These are phyloP conservation scores for Microtus ochrogaster DNA, from an alignment of 2,113 vertebrate species.

Conservation along the genomic window DNA sequence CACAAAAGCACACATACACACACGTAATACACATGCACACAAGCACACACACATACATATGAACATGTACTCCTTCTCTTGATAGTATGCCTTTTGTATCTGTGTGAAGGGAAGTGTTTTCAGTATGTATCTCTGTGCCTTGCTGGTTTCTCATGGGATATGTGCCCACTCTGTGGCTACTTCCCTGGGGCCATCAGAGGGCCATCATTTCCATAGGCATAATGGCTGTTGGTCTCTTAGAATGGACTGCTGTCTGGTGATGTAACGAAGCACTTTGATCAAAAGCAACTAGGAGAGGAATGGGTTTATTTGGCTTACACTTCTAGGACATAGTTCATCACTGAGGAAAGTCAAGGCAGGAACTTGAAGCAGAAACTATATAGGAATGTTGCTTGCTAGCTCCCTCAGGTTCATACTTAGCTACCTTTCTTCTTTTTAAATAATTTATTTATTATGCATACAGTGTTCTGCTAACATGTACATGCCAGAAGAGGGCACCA, in stretches of 20 bases:
- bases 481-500: too few relatives aligned
- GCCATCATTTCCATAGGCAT: accelerated
- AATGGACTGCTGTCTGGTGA: not conserved
- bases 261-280: not conserved
- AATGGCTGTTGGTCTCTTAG: accelerated
- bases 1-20: not conserved
- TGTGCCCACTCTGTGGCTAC: accelerated
- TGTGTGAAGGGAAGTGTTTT: accelerated
- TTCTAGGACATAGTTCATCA: not conserved
- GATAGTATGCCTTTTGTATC: not conserved
- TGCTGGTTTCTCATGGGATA: accelerated
- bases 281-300: not conserved
- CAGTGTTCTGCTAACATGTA: too few relatives aligned
- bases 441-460: too few relatives aligned
- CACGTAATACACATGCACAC: too few relatives aligned
- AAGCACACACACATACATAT: not conserved
- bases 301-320: not conserved
- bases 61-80: not conserved
- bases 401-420: not conserved
- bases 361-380: not conserved
- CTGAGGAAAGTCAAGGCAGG: not conserved
- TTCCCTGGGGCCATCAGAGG: accelerated
- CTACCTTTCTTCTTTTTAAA: not conserved
- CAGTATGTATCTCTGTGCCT: not conserved
- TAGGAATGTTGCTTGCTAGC: not conserved